A percentile compares a stretch with the other conserved stretches of the same genome.
These are phyloP conservation scores for Calephelis virginiensis DNA, from an alignment of 1,140 invertebrate species.

Conservation along the genomic window DNA sequence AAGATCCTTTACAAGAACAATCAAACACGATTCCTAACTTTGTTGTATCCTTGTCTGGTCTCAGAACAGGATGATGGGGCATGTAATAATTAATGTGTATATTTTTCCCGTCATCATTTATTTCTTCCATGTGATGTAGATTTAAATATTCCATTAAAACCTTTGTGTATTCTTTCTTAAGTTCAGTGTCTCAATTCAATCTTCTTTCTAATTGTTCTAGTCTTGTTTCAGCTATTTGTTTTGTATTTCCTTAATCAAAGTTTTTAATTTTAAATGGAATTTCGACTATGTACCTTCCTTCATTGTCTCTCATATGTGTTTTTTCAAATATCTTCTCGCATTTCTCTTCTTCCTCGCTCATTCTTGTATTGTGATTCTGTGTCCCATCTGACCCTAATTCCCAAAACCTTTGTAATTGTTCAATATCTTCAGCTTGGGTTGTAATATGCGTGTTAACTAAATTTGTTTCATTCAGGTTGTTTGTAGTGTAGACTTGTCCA, in stretches of 20 bases:
- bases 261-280: slow-evolving; percentile 28
- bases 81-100: too few species aligned
- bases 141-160: neutral
- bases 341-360: slow-evolving; percentile 4
- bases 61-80: too few species aligned
- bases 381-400: slow-evolving; percentile 3
- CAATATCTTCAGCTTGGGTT: neutral
- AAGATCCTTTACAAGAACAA: too few species aligned
- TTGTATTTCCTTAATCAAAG: slow-evolving; percentile 21
- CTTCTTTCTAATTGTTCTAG: slow-evolving; percentile 28
- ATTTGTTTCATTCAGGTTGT: slow-evolving; percentile 6
- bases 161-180: slow-evolving; percentile 24
- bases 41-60: too few species aligned
- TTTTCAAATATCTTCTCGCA: neutral
- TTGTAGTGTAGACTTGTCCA: slow-evolving; percentile 6
- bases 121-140: too few species aligned
- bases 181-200: slow-evolving; percentile 21
- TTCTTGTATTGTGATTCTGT: slow-evolving; percentile 1
- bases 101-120: too few species aligned
- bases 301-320: slow-evolving; percentile 1
- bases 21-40: too few species aligned
- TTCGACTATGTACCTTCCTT: slow-evolving; percentile 27
- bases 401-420: slow-evolving; percentile 11
- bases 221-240: slow-evolving; percentile 24
- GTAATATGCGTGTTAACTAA: slow-evolving; percentile 20